phyloP scores from a whole-genome alignment of 2,113 vertebrate species.

The Pitta sordida region DNA sequence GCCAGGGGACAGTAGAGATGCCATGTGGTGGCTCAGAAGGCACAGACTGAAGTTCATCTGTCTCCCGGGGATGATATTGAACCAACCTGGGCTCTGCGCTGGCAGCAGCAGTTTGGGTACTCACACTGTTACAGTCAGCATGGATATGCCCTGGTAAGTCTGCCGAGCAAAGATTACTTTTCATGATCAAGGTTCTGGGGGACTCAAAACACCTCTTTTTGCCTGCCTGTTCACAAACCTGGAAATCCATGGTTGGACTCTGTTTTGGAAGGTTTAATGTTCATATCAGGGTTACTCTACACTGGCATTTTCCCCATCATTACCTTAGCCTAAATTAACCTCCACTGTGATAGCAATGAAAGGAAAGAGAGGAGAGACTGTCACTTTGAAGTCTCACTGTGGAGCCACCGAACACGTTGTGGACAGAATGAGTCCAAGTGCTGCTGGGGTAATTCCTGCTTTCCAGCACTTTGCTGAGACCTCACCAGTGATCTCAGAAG shows the following conservation, averaged over 20 bases:
- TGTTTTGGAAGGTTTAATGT: background rate
- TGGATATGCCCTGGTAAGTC: rapidly evolving
- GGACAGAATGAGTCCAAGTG: background rate
- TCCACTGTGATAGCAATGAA: background rate
- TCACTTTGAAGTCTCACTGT: background rate
- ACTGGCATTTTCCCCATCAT: background rate
- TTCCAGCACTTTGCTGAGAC: background rate
- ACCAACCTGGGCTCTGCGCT: background rate
- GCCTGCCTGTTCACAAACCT: background rate
- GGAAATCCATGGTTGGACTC: background rate
- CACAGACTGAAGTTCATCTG: background rate
- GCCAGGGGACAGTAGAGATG: background rate
- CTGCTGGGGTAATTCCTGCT: background rate
- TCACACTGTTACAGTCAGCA: background rate
- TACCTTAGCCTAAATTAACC: background rate
- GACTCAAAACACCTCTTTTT: background rate
- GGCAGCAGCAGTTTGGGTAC: background rate
- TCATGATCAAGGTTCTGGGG: background rate
- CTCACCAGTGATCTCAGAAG: background rate
- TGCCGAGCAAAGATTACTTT: background rate
- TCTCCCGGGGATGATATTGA: no score
- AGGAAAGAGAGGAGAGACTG: background rate
- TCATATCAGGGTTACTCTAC: background rate
- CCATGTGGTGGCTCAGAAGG: background rate
- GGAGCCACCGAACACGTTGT: background rate